These are phyloP conservation scores for Prochilodus magdalenae DNA, from an alignment of 2,113 vertebrate genomes.

Conservation along the genomic window DNA sequence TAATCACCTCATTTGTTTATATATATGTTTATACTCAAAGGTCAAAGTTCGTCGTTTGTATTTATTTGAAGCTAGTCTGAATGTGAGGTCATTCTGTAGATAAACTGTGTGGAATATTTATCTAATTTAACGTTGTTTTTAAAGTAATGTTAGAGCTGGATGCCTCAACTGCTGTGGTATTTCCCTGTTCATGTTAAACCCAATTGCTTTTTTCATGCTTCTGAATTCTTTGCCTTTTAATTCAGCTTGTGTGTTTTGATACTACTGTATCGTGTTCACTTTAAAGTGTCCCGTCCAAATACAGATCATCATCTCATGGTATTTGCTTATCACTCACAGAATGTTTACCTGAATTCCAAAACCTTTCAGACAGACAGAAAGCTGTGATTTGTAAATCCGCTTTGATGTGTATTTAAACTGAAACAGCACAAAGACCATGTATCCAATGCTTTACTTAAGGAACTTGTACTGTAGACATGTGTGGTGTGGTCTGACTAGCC, in stretches of 20 bases:
- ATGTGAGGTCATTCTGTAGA: not conserved
- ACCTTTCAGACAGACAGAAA: no score
- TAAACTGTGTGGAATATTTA: constrained; percentile 38
- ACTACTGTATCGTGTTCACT: not conserved
- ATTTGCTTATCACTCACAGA: not conserved
- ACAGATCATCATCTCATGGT: no score
- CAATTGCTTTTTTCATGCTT: not conserved
- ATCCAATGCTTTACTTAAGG: no score
- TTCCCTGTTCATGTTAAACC: constrained; percentile 30
- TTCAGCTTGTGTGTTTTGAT: not conserved
- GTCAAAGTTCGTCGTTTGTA: constrained; percentile 19
- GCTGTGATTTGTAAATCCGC: no score
- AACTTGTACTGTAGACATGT: no score
- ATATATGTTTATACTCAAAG: not conserved
- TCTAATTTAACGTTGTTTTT: constrained; percentile 45
- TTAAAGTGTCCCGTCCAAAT: not conserved
- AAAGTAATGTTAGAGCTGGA: constrained; percentile 10
- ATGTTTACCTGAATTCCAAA: no score
- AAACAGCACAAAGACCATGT: no score
- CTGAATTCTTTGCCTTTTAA: not conserved
- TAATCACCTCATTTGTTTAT: not conserved
- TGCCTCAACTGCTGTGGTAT: constrained; percentile 26
- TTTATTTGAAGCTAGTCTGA: constrained; percentile 19
- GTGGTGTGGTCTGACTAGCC: no score
- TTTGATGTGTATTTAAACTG: no score